Evolutionary conservation across 2,797 vertebrate species (phyloP).

Genomic region (Helicolenus hilgendorfi): DNA sequence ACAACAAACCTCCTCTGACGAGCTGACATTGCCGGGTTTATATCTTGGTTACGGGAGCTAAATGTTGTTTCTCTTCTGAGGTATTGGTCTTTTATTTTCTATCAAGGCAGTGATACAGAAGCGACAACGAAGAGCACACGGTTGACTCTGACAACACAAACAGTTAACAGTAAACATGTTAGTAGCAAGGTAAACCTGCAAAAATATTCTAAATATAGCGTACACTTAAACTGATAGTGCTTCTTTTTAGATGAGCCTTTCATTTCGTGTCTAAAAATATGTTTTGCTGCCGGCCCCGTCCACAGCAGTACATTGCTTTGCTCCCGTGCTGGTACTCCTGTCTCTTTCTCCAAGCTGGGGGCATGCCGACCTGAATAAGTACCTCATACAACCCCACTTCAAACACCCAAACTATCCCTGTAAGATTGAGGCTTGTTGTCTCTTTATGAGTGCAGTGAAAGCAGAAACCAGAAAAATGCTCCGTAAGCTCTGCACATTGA

Average conservation of each 20-base stretch:
- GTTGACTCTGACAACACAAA: background rate
- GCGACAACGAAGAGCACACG: background rate
- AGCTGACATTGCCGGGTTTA: background rate
- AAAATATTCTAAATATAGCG: background rate
- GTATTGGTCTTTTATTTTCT: background rate
- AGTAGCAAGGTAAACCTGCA: background rate
- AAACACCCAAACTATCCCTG: background rate
- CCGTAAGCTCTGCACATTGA: background rate
- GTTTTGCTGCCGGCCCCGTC: background rate
- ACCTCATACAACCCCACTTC: background rate
- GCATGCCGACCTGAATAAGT: background rate
- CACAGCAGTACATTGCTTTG: background rate
- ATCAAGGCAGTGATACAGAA: background rate
- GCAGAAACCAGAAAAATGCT: background rate
- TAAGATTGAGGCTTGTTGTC: background rate
- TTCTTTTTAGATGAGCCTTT: background rate
- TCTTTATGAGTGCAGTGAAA: background rate
- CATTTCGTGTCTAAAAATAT: background rate
- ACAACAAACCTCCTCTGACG: background rate
- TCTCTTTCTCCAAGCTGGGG: background rate
- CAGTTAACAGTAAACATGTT: background rate
- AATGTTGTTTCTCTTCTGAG: slow-evolving; percentile 2
- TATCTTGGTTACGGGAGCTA: background rate
- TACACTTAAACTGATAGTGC: background rate
- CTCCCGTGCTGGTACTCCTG: background rate